phyloP scores from a whole-genome alignment of 2,113 vertebrate genomes.

The Gadus chalcogrammus region DNA sequence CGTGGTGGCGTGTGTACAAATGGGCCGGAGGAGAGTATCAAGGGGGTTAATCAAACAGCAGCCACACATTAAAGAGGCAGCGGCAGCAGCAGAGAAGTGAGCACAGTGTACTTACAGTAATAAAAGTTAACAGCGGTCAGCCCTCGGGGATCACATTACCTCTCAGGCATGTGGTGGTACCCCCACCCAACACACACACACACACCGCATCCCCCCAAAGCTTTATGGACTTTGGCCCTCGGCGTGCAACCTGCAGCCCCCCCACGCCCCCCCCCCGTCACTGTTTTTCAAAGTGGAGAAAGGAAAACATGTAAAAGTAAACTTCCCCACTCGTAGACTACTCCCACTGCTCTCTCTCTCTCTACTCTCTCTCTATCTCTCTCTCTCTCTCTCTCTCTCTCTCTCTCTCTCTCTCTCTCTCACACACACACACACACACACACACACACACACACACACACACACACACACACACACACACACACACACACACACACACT shows the following conservation, averaged over 20 bases:
- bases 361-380: too few relatives aligned
- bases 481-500: conserved; percentile 11
- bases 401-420: neutral
- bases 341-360: neutral
- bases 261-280: neutral
- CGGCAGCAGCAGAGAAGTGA: conserved; percentile 49
- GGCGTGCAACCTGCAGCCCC: conserved; percentile 59
- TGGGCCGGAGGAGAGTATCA: conserved; percentile 51
- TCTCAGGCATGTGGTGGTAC: conserved; percentile 65
- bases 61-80: conserved; percentile 51
- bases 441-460: too few relatives aligned
- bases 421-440: too few relatives aligned
- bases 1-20: conserved; percentile 48
- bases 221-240: conserved; percentile 65
- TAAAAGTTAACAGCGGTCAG: conserved; percentile 71
- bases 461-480: conserved; percentile 1
- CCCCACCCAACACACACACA: conserved; percentile 37
- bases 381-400: too few relatives aligned
- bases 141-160: conserved; percentile 69
- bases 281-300: conserved; percentile 65
- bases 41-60: conserved; percentile 64
- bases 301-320: conserved; percentile 71
- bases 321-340: conserved; percentile 43
- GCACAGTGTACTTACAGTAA: conserved; percentile 67
- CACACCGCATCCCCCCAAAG: neutral